Evolutionary conservation across 2,888 invertebrate genomes (phyloP).

Genomic region (Isoperla grammatica): DNA sequence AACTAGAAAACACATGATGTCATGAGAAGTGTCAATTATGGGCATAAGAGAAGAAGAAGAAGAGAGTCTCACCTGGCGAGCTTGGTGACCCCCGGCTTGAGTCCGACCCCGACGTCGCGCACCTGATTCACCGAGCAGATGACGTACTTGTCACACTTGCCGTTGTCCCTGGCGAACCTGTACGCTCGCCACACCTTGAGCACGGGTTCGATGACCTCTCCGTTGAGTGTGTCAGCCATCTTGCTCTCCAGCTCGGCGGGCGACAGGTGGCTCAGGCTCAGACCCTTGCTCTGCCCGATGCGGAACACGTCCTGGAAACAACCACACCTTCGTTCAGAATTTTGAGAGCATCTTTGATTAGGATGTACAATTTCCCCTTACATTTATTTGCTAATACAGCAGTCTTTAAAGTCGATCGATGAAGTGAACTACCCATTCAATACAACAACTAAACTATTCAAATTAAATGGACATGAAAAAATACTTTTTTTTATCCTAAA

Average conservation of each 20-base stretch:
- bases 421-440: no score
- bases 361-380: no score
- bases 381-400: no score
- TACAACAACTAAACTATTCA: no score
- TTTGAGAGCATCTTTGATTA: no score
- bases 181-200: constrained; percentile 77
- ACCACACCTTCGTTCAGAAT: no score
- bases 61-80: constrained; percentile 50
- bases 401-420: no score
- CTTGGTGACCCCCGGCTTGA: constrained; percentile 67
- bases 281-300: constrained; percentile 63
- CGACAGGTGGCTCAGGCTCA: constrained; percentile 58
- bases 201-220: constrained; percentile 76
- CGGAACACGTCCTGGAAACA: constrained; percentile 59
- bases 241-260: constrained; percentile 67
- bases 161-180: constrained; percentile 61
- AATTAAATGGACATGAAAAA: no score
- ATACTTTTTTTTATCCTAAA: no score
- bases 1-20: no score
- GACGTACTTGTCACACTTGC: constrained; percentile 71
- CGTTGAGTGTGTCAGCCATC: constrained; percentile 71
- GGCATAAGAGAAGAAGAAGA: no score
- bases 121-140: constrained; percentile 71
- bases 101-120: constrained; percentile 51
- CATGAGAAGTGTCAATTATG: no score